A percentile compares a stretch with the other conserved stretches of the same genome.
Evolutionary conservation across 2,113 vertebrate genomes (phyloP).

Genomic region (Leuciscus idus): DNA sequence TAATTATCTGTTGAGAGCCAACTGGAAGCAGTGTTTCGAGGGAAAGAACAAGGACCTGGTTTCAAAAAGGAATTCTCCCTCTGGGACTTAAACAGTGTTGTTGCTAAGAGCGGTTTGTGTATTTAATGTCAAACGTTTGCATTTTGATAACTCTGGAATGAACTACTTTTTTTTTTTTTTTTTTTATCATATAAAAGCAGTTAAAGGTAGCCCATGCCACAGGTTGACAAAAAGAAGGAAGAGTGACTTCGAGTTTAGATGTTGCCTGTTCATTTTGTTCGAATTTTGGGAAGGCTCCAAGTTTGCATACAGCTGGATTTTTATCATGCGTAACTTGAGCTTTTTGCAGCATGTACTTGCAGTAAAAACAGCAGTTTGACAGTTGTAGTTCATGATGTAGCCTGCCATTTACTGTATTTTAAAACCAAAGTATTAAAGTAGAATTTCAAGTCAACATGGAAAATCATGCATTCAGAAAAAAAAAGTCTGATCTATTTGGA

Average conservation of each 20-base stretch:
- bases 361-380: constrained; percentile 87
- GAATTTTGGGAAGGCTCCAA: constrained; percentile 81
- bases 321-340: constrained; percentile 77
- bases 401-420: constrained; percentile 87
- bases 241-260: constrained; percentile 78
- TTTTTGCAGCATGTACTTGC: constrained; percentile 93
- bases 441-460: constrained; percentile 79
- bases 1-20: constrained; percentile 83
- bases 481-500: constrained; percentile 83
- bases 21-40: constrained; percentile 80
- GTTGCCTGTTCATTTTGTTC: constrained; percentile 84
- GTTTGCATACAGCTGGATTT: constrained; percentile 81
- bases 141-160: constrained; percentile 87
- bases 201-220: constrained; percentile 77
- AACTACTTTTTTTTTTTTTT: constrained; percentile 61
- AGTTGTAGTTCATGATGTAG: constrained; percentile 85
- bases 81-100: constrained; percentile 81
- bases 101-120: constrained; percentile 88
- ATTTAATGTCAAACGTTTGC: constrained; percentile 81
- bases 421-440: constrained; percentile 90
- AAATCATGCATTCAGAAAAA: constrained; percentile 84
- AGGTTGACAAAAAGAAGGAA: constrained; percentile 74
- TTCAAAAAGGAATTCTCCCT: constrained; percentile 73
- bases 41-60: constrained; percentile 72
- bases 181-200: constrained; percentile 86